Evolutionary conservation across 2,888 invertebrate genomes (phyloP).

Genomic region (Megalurothrips usitatus): DNA sequence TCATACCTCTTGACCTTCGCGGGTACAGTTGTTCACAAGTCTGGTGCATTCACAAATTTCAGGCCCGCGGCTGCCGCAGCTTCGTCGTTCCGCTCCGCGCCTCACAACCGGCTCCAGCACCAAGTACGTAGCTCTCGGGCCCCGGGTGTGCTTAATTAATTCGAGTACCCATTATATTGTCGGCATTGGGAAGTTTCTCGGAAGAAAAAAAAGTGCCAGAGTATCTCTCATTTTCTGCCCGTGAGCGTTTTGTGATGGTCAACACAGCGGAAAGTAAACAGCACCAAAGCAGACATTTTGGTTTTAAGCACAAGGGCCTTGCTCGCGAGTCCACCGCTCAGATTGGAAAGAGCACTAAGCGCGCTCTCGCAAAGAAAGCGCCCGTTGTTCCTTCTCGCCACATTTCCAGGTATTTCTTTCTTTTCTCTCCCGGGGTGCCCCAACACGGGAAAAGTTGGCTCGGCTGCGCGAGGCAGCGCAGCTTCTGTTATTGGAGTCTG

Average conservation of each 20-base stretch:
- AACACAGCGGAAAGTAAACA: slow-evolving; percentile 4
- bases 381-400: not conserved
- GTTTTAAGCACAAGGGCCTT: not conserved
- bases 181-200: not conserved
- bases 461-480: not conserved
- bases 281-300: slow-evolving; percentile 17
- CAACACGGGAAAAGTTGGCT: too few relatives aligned
- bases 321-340: not conserved
- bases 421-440: too few relatives aligned
- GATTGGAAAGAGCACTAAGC: not conserved
- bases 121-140: slow-evolving; percentile 4
- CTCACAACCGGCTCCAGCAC: not conserved
- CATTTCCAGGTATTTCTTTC: not conserved
- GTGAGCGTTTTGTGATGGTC: not conserved
- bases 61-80: not conserved
- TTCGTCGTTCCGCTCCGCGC: not conserved
- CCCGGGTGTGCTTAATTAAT: not conserved
- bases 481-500: not conserved
- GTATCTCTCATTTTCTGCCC: not conserved
- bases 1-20: not conserved
- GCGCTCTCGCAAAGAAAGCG: not conserved
- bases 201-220: too few relatives aligned
- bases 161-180: not conserved
- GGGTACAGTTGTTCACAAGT: not conserved
- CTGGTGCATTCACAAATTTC: not conserved